phyloP scores from a whole-genome alignment of 2,888 invertebrate genomes.

The Drosophila testacea region DNA sequence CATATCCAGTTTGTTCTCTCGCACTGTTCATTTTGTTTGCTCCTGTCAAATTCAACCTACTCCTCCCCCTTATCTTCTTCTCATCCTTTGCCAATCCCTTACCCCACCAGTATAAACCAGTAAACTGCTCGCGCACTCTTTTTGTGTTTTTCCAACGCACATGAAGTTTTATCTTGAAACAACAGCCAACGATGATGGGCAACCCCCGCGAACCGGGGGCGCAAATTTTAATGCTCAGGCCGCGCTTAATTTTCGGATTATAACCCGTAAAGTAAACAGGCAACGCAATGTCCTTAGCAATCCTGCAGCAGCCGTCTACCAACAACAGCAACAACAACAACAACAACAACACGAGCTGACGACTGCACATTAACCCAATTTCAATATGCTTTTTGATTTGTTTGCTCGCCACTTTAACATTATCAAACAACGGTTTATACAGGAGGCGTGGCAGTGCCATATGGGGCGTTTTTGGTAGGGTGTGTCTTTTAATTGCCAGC shows the following conservation, averaged over 20 bases:
- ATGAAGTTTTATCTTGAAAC: slow-evolving; percentile 80
- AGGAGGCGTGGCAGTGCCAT: slow-evolving; percentile 20
- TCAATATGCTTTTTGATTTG: slow-evolving; percentile 84
- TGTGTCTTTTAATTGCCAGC: slow-evolving; percentile 71
- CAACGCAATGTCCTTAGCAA: slow-evolving; percentile 63
- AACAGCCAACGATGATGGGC: slow-evolving; percentile 66
- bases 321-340: slow-evolving; percentile 17
- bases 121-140: slow-evolving; percentile 16
- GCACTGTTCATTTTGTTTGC: slow-evolving; percentile 28
- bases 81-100: slow-evolving; percentile 2
- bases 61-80: not conserved
- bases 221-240: slow-evolving; percentile 76
- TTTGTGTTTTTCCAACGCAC: slow-evolving; percentile 74
- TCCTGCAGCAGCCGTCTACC: slow-evolving; percentile 37
- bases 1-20: slow-evolving; percentile 21
- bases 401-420: slow-evolving; percentile 84
- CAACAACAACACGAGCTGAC: slow-evolving; percentile 28
- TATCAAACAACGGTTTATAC: slow-evolving; percentile 82
- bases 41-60: slow-evolving; percentile 27
- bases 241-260: slow-evolving; percentile 81
- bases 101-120: not conserved
- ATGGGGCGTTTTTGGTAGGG: slow-evolving; percentile 21
- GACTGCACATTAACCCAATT: slow-evolving; percentile 80
- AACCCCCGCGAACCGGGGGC: slow-evolving; percentile 39
- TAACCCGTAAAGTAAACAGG: slow-evolving; percentile 79